Evolutionary conservation across 2,113 vertebrate genomes (phyloP).

Genomic region (Symphodus melops): DNA sequence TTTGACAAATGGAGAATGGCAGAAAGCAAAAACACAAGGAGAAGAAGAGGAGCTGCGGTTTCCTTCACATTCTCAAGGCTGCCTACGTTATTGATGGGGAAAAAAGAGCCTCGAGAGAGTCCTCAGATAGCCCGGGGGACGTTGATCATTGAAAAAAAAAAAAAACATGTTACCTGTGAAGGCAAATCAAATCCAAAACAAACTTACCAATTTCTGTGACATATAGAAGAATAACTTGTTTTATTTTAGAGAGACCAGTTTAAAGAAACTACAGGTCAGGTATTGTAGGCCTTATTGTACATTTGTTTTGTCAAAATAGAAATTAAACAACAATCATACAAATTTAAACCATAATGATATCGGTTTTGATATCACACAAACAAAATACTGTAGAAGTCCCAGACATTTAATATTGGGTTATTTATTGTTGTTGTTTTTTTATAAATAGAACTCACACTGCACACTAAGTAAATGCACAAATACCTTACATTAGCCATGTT

Average conservation of each 20-base stretch:
- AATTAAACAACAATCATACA: too few species aligned
- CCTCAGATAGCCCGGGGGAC: constrained; percentile 11
- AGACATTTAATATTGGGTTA: too few species aligned
- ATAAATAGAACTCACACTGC: too few species aligned
- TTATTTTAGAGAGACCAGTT: background rate
- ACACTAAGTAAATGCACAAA: too few species aligned
- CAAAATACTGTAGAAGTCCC: too few species aligned
- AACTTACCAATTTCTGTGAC: background rate
- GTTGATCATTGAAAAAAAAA: background rate
- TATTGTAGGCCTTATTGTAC: too few species aligned
- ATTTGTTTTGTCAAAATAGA: too few species aligned
- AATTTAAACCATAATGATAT: too few species aligned
- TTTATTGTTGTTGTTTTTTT: too few species aligned
- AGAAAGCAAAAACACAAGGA: constrained; percentile 8
- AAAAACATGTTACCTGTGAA: background rate
- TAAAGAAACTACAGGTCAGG: background rate
- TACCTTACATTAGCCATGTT: too few species aligned
- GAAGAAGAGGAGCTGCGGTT: background rate
- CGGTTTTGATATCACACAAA: too few species aligned
- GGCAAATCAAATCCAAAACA: background rate
- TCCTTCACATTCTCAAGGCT: constrained; percentile 6
- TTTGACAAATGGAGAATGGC: constrained; percentile 43
- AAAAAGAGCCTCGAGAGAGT: constrained; percentile 17
- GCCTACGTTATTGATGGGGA: constrained; percentile 13
- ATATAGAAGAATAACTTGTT: background rate